Base-by-base conservation (phyloP, 2,888 invertebrate genomes). In the Cremastobaeus sp. region DNA sequence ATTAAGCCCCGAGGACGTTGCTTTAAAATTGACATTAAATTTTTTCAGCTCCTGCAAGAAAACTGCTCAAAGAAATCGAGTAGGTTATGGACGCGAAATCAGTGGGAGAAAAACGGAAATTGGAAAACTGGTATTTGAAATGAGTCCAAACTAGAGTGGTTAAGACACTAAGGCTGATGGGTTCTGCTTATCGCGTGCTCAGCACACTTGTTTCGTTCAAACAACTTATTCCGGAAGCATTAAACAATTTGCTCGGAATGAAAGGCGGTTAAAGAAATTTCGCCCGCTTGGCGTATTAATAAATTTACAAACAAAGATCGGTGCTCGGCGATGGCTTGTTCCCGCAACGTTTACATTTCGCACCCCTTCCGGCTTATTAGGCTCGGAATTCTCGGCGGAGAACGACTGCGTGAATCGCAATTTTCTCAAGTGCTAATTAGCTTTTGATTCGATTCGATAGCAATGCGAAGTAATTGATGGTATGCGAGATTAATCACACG, bases 71-170 rank as follows among this genome's bases (percentile, higher is more conserved):
- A n/a, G n/a, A n/a, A n/a, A n/a, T n/a, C n/a, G n/a, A n/a, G n/a
- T n/a, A n/a, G n/a, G n/a, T n/a, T n/a, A n/a, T n/a, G n/a, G n/a
- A n/a, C n/a, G n/a, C n/a, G n/a, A n/a, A n/a, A n/a, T n/a, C n/a
- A n/a, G n/a, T n/a, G n/a, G n/a, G n/a, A n/a, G 60, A 68, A 72
- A 66, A 64, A 70, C 41, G 68, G 59, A 68, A 77, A 77, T 73
- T 79, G 35, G 47, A 65, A 77, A 77, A 79, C 78, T 77, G 77
- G 71, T 74, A 74, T 78, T 79, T 80, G 78, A 76, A 80, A 78
- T 76, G 80, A 80, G 78, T 68, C 76, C 76, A 76, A 78, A 79
- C 77, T 74, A 72, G 70, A 65, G 76, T 66, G 70, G 48, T 74
- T 64, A 37, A 59, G 71, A 77, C 68, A 55, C 57, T 55, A 28